Percentiles rank a stretch among this genome's conserved stretches.
phyloP scores from a whole-genome alignment of 30 jellyfish, hydroid and myxozoan species.

The Aurelia coerulea region DNA sequence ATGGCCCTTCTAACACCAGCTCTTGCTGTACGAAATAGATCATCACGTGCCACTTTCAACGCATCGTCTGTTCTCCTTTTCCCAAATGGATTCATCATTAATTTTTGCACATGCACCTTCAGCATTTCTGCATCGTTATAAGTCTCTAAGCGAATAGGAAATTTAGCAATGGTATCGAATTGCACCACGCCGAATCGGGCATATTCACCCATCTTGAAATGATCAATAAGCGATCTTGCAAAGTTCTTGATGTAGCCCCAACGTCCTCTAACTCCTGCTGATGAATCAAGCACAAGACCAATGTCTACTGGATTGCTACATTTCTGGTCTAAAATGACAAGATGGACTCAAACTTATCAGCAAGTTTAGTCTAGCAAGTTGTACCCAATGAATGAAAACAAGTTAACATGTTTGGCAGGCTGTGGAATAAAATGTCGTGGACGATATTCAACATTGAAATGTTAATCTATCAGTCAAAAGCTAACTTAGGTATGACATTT shows the following conservation, averaged over 20 bases:
- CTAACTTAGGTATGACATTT: too few relatives aligned
- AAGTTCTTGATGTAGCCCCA: conserved; percentile 89
- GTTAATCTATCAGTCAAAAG: too few relatives aligned
- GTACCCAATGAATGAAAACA: too few relatives aligned
- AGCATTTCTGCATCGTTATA: conserved; percentile 74
- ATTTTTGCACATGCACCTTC: conserved; percentile 60
- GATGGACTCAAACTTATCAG: background rate
- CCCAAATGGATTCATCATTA: conserved; percentile 90
- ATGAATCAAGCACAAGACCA: conserved; percentile 89
- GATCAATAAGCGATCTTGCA: conserved; percentile 62
- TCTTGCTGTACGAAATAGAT: conserved; percentile 81
- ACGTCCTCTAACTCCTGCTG: conserved; percentile 86
- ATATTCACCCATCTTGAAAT: conserved; percentile 81
- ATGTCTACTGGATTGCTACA: conserved; percentile 81
- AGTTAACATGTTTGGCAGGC: too few relatives aligned
- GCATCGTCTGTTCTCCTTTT: conserved; percentile 92
- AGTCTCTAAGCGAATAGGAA: conserved; percentile 84
- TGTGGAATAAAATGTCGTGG: too few relatives aligned
- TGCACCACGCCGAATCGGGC: conserved; percentile 92
- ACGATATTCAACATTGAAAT: too few relatives aligned
- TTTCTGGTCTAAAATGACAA: conserved; percentile 26
- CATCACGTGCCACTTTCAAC: conserved; percentile 77
- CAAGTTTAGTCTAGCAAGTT: too few relatives aligned
- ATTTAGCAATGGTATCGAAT: conserved; percentile 87
- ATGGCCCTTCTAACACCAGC: conserved; percentile 81